Base-by-base conservation (phyloP, 2,888 invertebrate genomes). In the Drosophila hamatofila region DNA sequence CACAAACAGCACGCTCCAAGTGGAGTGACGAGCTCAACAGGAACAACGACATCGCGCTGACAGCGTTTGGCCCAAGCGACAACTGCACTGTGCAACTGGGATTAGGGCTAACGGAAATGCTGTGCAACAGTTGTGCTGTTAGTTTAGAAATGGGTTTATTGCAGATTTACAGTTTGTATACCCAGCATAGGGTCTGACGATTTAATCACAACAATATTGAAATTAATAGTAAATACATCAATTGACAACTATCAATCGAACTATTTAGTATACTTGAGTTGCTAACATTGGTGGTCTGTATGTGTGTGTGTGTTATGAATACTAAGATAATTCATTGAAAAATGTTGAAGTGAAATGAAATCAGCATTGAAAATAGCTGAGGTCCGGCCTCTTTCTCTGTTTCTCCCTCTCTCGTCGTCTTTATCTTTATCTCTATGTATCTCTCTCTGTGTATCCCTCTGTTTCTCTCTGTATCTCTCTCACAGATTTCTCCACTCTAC, bases 21-120 rank as follows among this genome's bases (percentile, higher is more conserved):
- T 23, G 55, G 2, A 25, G 58, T 48, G 35, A 62, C 25, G 41
- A 41, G 25, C 41, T 39, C 25, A 21, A 69, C 39, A 33, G 54
- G 35, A 57, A 52, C 51, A 33, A 46, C 35, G 33, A 44, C 44
- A n/a, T 12, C 33, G 21, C 42, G n/a, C 44, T 44, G 56, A 44
- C 56, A 56, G 27, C 56, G 21, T 3, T 18, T 14, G 3, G 33
- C 39, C 18, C 44, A 44, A 14, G 44, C 3, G 6, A 14, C 44
- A 46, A 5, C 46, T 48, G 71, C 72, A 72, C 48, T 16, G 42
- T 72, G 65, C 41, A 21, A 41, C 65, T 30, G 61, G 35, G 44
- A 35, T 44, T 41, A 37, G 49, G 18, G 30, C 30, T 1, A 49
- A 49, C 30, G 49, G 18, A 49, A 49, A 12, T 14, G 6, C 14